A percentile compares a stretch with the other conserved stretches of the same genome.
Evolutionary conservation across 2,888 invertebrate species (phyloP).

Genomic region (Willowsia nigromaculata): DNA sequence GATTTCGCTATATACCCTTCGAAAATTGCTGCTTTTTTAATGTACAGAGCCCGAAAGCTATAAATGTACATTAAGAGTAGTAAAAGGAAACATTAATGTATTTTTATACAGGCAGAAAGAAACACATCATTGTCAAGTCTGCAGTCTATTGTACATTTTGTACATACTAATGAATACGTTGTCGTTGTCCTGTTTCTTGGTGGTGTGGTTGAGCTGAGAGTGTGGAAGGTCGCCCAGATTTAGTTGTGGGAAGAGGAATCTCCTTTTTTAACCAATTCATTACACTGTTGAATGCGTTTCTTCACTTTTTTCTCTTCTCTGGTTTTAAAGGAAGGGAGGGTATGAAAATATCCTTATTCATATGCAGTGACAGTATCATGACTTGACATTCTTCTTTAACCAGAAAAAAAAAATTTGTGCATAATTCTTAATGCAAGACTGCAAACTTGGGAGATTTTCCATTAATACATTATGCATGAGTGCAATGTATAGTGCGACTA

Average conservation of each 20-base stretch:
- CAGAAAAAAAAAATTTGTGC: neutral
- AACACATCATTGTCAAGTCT: neutral
- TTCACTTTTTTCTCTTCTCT: neutral
- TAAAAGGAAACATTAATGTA: conserved; percentile 32
- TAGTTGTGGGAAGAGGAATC: conserved; percentile 69
- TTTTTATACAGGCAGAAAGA: neutral
- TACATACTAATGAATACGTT: neutral
- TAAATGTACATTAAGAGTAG: neutral
- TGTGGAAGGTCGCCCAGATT: conserved; percentile 69
- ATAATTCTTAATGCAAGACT: neutral
- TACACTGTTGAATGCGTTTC: conserved; percentile 15
- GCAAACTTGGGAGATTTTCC: neutral
- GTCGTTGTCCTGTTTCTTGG: conserved; percentile 31
- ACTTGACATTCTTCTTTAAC: conserved; percentile 31
- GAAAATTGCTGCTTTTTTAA: neutral
- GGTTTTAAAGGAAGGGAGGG: neutral
- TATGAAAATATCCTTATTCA: conserved; percentile 3
- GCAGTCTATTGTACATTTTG: neutral
- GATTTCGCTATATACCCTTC: neutral
- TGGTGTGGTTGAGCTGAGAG: conserved; percentile 25
- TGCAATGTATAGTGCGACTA: neutral
- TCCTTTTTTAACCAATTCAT: conserved; percentile 61
- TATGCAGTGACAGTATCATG: conserved; percentile 7
- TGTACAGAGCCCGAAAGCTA: neutral
- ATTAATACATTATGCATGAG: conserved; percentile 23